Evolutionary conservation across 1,140 invertebrate genomes (phyloP), one percentile per base, ranked within the genome.

Genomic region (Leptestheria dahalacensis): DNA sequence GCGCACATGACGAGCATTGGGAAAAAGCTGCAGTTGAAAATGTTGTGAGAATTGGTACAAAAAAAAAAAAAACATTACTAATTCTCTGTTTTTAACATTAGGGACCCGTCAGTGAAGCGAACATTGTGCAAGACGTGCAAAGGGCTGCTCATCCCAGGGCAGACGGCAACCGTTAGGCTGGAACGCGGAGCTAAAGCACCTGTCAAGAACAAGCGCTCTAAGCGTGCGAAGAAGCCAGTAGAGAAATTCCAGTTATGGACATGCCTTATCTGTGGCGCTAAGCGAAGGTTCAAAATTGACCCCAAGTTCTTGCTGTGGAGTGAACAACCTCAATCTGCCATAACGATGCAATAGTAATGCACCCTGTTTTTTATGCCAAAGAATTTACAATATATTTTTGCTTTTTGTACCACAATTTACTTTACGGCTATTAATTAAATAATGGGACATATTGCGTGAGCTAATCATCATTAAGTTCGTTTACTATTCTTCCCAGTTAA

Each of bases 21-120:
- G n/a, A 56, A 29, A 41, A 56, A 56, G n/a, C 24, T 56, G 10
- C 53, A 56, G 23, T 41, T 33, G 26, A 56, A 56, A 52, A 52
- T 52, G 53, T 41, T 41, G 33, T 56, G 33, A 24, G 53, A 11
- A 24, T n/a, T n/a, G n/a, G n/a, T n/a, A 24, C 15, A 26, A 9
- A 56, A 23, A 20, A 20, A 24, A 15, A 24, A 56, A 56, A 46
- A 2, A 10, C 18, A 47, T 56, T 25, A 10, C 1, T 20, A 15
- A 25, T 12, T 56, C 41, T 25, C 12, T 20, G 12, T 56, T 10
- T 29, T 10, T 15, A 12, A 15, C 6, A 9, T 41, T 15, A 56
- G 53, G 18, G 53, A 56, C 25, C 26, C 53, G 11, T 47, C 53
- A 20, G 18, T 56, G 12, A 56, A 56, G 24, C 21, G 53, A 15